Evolutionary conservation across 2,888 invertebrate species (phyloP).

Genomic region (Tyria jacobaeae): DNA sequence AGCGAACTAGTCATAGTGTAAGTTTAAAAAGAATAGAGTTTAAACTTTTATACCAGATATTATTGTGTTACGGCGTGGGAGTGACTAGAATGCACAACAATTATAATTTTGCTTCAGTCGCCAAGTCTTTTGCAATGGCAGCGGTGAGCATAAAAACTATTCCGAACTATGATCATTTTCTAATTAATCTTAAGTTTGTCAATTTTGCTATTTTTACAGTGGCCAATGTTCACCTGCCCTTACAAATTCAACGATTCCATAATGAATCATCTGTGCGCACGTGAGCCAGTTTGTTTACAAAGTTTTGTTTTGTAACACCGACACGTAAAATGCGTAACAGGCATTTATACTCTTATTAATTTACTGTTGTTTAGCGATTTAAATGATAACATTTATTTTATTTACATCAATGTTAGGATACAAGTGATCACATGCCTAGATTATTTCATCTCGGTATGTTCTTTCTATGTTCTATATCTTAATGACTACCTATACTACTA

Average conservation of each 20-base stretch:
- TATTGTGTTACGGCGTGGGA: constrained; percentile 18
- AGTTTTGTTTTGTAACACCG: constrained; percentile 72
- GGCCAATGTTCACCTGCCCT: constrained; percentile 57
- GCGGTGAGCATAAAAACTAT: constrained; percentile 5
- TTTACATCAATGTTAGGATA: constrained; percentile 42
- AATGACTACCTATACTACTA: neutral
- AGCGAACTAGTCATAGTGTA: too few species aligned
- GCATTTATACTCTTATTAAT: constrained; percentile 62
- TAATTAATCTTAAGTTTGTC: neutral
- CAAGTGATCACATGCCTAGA: constrained; percentile 18
- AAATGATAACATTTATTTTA: constrained; percentile 50
- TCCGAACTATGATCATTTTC: constrained; percentile 3
- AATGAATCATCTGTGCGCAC: constrained; percentile 69
- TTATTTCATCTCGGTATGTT: neutral
- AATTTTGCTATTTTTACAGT: constrained; percentile 37
- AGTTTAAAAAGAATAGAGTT: neutral
- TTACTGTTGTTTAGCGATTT: constrained; percentile 57
- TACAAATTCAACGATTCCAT: constrained; percentile 60
- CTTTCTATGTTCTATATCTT: too few species aligned
- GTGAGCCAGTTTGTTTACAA: constrained; percentile 79
- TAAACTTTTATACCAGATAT: constrained; percentile 25
- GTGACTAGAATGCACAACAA: constrained; percentile 22
- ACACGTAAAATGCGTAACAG: constrained; percentile 64
- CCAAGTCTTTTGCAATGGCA: constrained; percentile 12
- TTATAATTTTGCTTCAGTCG: constrained; percentile 5